A percentile compares a stretch with the other conserved stretches of the same genome.
phyloP scores from a whole-genome alignment of 1,140 invertebrate species.

The Choristoneura fumiferana region DNA sequence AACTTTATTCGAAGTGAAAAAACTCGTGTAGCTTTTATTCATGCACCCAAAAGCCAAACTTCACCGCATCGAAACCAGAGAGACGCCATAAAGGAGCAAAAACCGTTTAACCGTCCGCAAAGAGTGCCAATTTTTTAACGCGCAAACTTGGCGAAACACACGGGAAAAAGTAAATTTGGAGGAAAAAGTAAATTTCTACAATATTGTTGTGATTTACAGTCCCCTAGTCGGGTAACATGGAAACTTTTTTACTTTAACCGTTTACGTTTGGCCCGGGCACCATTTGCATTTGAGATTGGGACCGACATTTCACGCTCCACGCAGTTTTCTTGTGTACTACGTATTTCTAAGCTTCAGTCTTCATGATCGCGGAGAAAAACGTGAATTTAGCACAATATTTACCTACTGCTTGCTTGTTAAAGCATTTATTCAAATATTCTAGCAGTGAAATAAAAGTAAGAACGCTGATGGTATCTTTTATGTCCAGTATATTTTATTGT shows the following conservation, averaged over 20 bases:
- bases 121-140: slow-evolving; percentile 40
- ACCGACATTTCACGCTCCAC: slow-evolving; percentile 30
- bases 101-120: slow-evolving; percentile 27
- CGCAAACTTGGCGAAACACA: slow-evolving; percentile 34
- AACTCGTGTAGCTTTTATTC: slow-evolving; percentile 14
- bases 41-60: background rate
- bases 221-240: slow-evolving; percentile 25
- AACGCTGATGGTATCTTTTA: too few relatives aligned
- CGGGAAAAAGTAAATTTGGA: slow-evolving; percentile 19
- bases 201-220: slow-evolving; percentile 46
- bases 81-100: background rate
- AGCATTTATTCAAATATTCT: too few relatives aligned
- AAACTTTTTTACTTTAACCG: slow-evolving; percentile 35
- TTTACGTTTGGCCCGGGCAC: slow-evolving; percentile 26
- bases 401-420: too few relatives aligned
- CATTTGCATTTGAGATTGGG: slow-evolving; percentile 36
- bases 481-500: too few relatives aligned
- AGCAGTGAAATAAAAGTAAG: too few relatives aligned
- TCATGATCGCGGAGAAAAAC: too few relatives aligned
- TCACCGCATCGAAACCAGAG: background rate
- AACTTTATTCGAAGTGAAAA: slow-evolving; percentile 20
- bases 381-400: too few relatives aligned
- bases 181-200: slow-evolving; percentile 44
- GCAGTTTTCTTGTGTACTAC: slow-evolving; percentile 2
- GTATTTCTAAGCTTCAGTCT: background rate